These are phyloP conservation scores for Sarcophaga peregrina DNA, from an alignment of 1,140 invertebrate species.

Conservation along the genomic window DNA sequence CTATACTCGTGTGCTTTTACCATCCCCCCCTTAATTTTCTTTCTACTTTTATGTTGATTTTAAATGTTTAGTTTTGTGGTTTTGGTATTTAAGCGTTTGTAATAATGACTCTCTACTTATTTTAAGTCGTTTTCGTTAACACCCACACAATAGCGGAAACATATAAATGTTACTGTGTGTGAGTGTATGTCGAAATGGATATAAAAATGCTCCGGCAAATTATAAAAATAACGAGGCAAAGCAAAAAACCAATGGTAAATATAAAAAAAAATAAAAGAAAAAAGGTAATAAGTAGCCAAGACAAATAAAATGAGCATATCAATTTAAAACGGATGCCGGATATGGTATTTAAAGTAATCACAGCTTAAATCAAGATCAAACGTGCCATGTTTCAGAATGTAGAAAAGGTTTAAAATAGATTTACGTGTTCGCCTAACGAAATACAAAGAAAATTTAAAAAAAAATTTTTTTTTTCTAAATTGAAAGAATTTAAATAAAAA, in stretches of 20 bases:
- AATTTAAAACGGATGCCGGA: slow-evolving; percentile 29
- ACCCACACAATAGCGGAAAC: slow-evolving; percentile 1
- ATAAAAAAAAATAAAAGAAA: background rate
- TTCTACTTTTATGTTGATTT: slow-evolving; percentile 18
- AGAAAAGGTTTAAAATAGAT: no score
- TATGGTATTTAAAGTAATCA: slow-evolving; percentile 38
- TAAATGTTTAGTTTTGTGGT: slow-evolving; percentile 8
- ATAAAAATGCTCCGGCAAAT: background rate
- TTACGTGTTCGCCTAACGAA: no score
- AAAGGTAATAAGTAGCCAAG: background rate
- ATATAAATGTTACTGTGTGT: background rate
- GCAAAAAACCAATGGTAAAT: background rate
- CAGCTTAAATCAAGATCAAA: slow-evolving; percentile 33
- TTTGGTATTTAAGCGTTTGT: slow-evolving; percentile 24
- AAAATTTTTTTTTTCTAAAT: no score
- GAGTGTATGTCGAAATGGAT: background rate
- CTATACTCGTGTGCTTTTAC: no score
- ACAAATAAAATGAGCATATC: slow-evolving; percentile 32
- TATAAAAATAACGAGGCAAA: background rate
- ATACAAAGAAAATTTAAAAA: no score
- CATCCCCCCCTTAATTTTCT: background rate
- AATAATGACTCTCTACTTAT: slow-evolving; percentile 17
- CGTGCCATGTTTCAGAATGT: background rate
- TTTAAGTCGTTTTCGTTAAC: slow-evolving; percentile 13
- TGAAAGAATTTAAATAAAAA: no score